Evolutionary conservation across 2,113 vertebrate species (phyloP).

Genomic region (Cryptomyrus ogoouensis): DNA sequence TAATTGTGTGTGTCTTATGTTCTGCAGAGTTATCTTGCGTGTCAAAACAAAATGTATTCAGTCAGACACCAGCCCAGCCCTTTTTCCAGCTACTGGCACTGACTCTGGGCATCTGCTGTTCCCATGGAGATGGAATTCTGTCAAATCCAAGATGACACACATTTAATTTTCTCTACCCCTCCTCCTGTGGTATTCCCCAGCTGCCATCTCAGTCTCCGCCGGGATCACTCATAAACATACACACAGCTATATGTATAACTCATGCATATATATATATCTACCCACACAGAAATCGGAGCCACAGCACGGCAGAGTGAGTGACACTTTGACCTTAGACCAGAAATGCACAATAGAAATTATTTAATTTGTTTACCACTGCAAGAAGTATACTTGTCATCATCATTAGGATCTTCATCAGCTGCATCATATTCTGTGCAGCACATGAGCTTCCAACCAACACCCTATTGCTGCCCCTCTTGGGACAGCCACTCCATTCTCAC

Average conservation of each 20-base stretch:
- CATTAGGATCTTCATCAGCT: background rate
- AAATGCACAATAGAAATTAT: background rate
- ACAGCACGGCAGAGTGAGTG: background rate
- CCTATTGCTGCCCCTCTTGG: constrained; percentile 9
- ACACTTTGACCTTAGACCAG: background rate
- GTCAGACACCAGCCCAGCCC: background rate
- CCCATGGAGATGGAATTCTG: background rate
- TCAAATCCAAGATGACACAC: background rate
- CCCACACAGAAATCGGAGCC: background rate
- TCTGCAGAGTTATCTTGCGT: background rate
- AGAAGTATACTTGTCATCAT: background rate
- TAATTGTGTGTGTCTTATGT: background rate
- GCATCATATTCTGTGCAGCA: background rate
- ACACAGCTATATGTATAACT: background rate
- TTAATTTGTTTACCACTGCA: background rate
- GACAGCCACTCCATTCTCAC: constrained; percentile 11
- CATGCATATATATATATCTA: background rate
- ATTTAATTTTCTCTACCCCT: background rate
- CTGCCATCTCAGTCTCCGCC: background rate
- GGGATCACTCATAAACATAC: background rate
- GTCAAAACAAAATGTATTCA: background rate
- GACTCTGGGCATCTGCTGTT: background rate
- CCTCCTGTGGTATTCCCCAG: background rate
- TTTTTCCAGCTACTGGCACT: background rate
- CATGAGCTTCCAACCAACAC: background rate